Percentiles rank a stretch among this genome's conserved stretches.
phyloP scores from a whole-genome alignment of 2,797 vertebrate genomes.

The Xerus rutilus region DNA sequence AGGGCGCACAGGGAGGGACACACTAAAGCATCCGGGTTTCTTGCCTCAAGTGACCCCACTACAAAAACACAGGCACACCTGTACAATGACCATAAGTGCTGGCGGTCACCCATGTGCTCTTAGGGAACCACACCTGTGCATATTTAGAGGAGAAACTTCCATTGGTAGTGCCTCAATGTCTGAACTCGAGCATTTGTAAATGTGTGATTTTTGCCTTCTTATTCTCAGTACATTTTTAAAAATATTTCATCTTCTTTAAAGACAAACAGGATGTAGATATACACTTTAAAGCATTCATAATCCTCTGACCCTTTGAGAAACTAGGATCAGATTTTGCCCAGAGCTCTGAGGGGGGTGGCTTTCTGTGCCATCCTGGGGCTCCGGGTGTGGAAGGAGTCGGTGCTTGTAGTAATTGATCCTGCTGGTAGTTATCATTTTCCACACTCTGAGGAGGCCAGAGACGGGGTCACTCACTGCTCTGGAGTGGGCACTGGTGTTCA shows the following conservation, averaged over 20 bases:
- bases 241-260: background rate
- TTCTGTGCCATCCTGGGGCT: background rate
- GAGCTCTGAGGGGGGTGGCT: too few relatives aligned
- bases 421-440: background rate
- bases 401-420: background rate
- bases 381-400: rapidly evolving
- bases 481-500: too few relatives aligned
- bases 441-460: background rate
- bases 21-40: background rate
- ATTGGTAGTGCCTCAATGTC: rapidly evolving
- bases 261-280: background rate
- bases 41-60: rapidly evolving
- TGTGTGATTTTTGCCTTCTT: background rate
- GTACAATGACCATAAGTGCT: rapidly evolving
- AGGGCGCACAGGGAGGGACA: too few relatives aligned
- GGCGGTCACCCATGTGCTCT: background rate
- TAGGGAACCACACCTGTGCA: too few relatives aligned
- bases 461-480: background rate
- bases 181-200: background rate
- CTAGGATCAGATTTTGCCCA: background rate
- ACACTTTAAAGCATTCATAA: background rate
- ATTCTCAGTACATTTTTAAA: background rate
- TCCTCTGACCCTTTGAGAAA: background rate
- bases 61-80: background rate
- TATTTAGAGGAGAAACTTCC: background rate